These are phyloP conservation scores for Galbula dea DNA, from an alignment of 2,113 vertebrate genomes.

Conservation along the genomic window DNA sequence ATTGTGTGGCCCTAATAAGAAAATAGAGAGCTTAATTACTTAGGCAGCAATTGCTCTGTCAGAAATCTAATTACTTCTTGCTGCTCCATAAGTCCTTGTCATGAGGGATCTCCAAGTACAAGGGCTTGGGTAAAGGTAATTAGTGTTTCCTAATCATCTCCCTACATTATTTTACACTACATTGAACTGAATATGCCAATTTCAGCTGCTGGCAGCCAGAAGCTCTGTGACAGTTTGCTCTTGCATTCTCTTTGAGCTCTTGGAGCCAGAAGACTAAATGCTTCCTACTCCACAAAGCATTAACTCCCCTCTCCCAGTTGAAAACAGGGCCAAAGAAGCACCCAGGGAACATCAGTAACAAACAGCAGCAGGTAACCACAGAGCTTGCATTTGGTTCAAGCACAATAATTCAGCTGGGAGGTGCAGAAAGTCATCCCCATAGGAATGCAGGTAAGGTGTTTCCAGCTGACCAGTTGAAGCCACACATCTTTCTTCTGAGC, in stretches of 20 bases:
- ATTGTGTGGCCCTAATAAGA: neutral
- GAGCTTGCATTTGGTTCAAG: fast-evolving
- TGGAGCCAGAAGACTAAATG: neutral
- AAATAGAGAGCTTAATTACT: neutral
- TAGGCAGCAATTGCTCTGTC: neutral
- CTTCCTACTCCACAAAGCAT: neutral
- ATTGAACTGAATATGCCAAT: neutral
- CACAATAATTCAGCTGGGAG: neutral
- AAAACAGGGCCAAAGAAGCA: neutral
- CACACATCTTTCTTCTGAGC: neutral
- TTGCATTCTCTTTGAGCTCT: neutral
- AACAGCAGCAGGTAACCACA: neutral
- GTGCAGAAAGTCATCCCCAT: neutral
- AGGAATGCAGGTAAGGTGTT: neutral
- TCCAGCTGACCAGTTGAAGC: fast-evolving
- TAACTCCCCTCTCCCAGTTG: neutral
- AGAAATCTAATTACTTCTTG: slow-evolving; percentile 25
- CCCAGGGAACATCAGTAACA: neutral
- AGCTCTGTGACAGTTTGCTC: neutral
- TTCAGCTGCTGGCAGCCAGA: neutral
- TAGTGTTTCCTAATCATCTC: slow-evolving; percentile 13
- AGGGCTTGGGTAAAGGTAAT: neutral
- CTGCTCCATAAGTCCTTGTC: slow-evolving; percentile 2
- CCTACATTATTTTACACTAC: neutral
- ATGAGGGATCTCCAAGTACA: neutral